Base-by-base conservation (phyloP, 2,888 invertebrate genomes). In the Lordiphosa fenestrarum region DNA sequence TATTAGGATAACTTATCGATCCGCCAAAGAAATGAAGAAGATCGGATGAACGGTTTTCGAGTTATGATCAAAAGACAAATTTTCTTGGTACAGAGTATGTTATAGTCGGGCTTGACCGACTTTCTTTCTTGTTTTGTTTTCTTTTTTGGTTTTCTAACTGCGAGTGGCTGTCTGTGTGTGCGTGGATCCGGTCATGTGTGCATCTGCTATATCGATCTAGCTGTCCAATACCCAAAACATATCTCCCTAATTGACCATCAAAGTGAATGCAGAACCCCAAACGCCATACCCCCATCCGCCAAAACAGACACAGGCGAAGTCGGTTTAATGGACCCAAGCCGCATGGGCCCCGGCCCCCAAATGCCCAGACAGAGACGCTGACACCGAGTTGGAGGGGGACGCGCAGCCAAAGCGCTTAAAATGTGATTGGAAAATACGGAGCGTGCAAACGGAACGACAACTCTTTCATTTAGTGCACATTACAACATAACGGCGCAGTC, bases 381-480 rank as follows among this genome's bases (percentile, higher is more conserved):
- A 3, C 19, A 33, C 10, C 35, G 19, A 35, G 46, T 13, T 9
- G 46, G 33, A 46, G 19, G 19, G 33, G 21, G 21, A 47, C 15
- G 15, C 30, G 33, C 35, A 21, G 5, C 19, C 9, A 41, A n/a
- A 42, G 33, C 41, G 51, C 41, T 52, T 52, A 52, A 52, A 41
- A 41, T 52, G 51, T 52, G 40, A 52, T 52, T 52, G 51, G 51
- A 25, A 42, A 52, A 49, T 38, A 49, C 23, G 23, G 38, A 23
- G 38, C 36, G 48, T 23, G 38, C 19, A 37, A 12, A 21, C 21
- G 23, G 48, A 12, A 47, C 37, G 48, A 38, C 48, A 53, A 53
- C 53, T 53, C 53, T 46, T 53, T 53, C 53, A 47, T 53, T 53
- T 53, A 53, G 53, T 46, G 33, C 44, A 53, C 46, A 53, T 53